Conservation (phyloP, 2,113 vertebrate species). For the Butorides virescens region DNA sequence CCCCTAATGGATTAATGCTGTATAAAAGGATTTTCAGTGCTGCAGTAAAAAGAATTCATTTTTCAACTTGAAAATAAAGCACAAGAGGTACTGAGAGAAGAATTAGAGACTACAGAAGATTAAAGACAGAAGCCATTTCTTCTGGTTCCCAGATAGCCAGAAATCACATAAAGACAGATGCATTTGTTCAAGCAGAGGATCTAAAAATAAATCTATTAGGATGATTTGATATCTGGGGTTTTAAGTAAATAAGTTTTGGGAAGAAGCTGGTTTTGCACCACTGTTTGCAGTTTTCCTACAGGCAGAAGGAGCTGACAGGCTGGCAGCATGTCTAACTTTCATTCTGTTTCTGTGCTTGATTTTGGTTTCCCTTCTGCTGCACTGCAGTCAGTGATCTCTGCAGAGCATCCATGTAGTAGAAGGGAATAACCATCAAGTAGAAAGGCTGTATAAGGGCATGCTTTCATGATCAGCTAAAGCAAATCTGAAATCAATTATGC, state of each 20-base stretch:
- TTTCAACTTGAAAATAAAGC: slow-evolving; percentile 10
- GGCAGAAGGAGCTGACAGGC: background rate
- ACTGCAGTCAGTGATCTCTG: background rate
- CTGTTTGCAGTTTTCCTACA: background rate
- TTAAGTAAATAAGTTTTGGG: background rate
- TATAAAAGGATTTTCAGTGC: background rate
- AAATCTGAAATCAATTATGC: background rate
- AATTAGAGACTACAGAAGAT: background rate
- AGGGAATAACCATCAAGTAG: background rate
- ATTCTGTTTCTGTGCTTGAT: background rate
- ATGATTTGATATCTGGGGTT: background rate
- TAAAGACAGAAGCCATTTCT: background rate
- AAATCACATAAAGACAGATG: background rate
- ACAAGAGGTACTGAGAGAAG: background rate
- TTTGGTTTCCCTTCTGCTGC: background rate
- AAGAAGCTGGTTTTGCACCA: background rate
- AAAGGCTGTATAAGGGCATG: background rate
- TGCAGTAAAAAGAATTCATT: background rate
- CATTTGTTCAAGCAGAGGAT: background rate
- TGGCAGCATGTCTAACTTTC: background rate
- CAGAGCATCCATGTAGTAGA: background rate
- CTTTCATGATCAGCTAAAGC: background rate
- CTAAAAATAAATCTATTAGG: background rate
- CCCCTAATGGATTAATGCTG: background rate
- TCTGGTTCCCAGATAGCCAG: background rate